Base-by-base conservation (phyloP, 2,113 vertebrate species). In the Strix aluco region DNA sequence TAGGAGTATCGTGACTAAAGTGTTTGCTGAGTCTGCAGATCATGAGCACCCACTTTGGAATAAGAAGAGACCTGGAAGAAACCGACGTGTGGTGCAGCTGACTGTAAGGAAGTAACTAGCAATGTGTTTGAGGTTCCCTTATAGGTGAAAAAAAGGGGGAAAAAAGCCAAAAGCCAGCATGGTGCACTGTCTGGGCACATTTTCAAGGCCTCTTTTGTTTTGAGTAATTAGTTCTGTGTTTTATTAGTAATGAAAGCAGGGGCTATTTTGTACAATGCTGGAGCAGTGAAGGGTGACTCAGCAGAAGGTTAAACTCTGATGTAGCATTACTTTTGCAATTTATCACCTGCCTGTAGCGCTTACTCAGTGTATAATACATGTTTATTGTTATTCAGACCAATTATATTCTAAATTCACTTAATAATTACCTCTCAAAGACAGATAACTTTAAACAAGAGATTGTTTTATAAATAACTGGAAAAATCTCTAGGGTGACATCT, bases 341-440 rank as follows among this genome's bases (percentile, higher is more conserved):
- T 96, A 93, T 98, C 92, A 86, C 88, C 97, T 98, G 98, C 96
- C 97, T 92, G 88, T 70, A 47, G 86, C 95, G 97, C 90, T 98
- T 95, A 94, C 92, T 94, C 22, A 70, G 88, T 79, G 90, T 52
- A 81, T 96, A 96, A 97, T 91, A 91, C 88, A 97, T 93, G 81
- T 96, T 98, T 94, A 94, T 95, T 92, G 88, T 91, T 93, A 95
- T 93, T 95, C 36, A 44, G 94, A 89, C 94, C 97, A 97, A 94
- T 95, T 94, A 70, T 51, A 54, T 79, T 94, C 63, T 42, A 67
- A 95, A 94, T 83, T 80, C 74, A 90, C 27, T 77, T 79, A 74
- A 88, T 87, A 86, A 91, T 87, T 93, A 70, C 77, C 38, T 96
- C 93, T 95, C 71, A 86, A 81, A 84, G 71, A 79, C 26, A 69